Evolutionary conservation across 2,888 invertebrate species (phyloP).

Genomic region (Phengaris alcon): DNA sequence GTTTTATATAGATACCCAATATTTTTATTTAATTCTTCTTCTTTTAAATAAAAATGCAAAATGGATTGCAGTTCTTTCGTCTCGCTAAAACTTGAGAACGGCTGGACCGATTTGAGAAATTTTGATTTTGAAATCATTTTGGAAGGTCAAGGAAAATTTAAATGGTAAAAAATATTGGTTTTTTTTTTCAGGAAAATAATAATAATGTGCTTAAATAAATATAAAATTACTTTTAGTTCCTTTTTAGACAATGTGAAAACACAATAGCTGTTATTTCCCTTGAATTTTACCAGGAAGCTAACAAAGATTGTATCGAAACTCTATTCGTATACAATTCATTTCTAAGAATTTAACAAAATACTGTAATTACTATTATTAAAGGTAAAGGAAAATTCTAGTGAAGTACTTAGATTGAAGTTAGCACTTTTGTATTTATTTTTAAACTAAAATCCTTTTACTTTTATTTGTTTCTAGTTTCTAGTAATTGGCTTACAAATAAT

Average conservation of each 20-base stretch:
- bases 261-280: not conserved
- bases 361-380: slow-evolving; percentile 16
- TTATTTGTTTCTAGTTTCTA: not conserved
- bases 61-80: too few species aligned
- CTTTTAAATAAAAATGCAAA: too few species aligned
- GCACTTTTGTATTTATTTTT: slow-evolving; percentile 6
- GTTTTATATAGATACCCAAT: too few species aligned
- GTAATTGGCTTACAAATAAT: not conserved
- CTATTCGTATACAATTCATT: not conserved
- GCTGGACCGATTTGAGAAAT: too few species aligned
- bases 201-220: not conserved
- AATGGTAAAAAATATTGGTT: too few species aligned
- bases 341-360: not conserved
- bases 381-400: not conserved
- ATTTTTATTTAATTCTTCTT: too few species aligned
- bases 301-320: not conserved
- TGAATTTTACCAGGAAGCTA: not conserved
- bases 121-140: too few species aligned
- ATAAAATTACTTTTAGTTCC: not conserved
- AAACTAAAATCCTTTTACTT: not conserved
- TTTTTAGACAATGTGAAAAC: not conserved
- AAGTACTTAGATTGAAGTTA: slow-evolving; percentile 9
- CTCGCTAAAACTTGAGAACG: too few species aligned
- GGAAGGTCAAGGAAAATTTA: too few species aligned
- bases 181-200: too few species aligned